phyloP scores from a whole-genome alignment of 2,113 vertebrate genomes.

The Pterocles gutturalis region DNA sequence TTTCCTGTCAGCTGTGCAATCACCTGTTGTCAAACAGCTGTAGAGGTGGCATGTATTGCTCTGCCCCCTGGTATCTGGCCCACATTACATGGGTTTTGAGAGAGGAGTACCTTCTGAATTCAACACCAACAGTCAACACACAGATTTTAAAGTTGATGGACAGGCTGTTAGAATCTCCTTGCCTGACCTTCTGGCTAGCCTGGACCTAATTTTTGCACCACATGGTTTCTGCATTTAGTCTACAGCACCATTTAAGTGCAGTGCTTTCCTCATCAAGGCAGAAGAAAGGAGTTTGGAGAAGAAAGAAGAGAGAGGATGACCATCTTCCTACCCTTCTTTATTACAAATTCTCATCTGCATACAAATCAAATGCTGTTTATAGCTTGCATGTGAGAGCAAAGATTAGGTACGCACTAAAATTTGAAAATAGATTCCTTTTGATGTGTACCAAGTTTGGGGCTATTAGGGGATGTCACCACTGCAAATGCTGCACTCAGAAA shows the following conservation, averaged over 20 bases:
- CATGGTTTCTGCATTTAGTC: accelerated
- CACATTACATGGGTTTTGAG: neutral
- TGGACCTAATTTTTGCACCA: neutral
- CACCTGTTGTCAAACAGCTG: neutral
- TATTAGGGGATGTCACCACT: neutral
- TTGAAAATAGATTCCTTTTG: neutral
- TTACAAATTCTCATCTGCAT: neutral
- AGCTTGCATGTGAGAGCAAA: neutral
- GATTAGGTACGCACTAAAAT: neutral
- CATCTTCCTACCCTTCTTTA: neutral
- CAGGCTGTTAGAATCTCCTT: neutral
- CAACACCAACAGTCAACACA: neutral
- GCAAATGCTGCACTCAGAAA: neutral
- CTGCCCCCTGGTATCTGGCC: too few relatives aligned
- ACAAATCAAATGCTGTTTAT: neutral
- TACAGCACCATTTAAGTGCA: neutral
- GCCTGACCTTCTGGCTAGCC: neutral
- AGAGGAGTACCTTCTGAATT: neutral
- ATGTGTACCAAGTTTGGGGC: neutral
- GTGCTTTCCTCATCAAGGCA: neutral
- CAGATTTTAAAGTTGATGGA: neutral
- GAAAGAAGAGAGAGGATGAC: neutral
- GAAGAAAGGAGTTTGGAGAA: neutral
- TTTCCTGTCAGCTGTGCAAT: neutral
- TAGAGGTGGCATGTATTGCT: neutral